Evolutionary conservation across 2,888 invertebrate genomes (phyloP), one percentile per base, ranked within the genome.

Genomic region (Hydropsyche betteni): DNA sequence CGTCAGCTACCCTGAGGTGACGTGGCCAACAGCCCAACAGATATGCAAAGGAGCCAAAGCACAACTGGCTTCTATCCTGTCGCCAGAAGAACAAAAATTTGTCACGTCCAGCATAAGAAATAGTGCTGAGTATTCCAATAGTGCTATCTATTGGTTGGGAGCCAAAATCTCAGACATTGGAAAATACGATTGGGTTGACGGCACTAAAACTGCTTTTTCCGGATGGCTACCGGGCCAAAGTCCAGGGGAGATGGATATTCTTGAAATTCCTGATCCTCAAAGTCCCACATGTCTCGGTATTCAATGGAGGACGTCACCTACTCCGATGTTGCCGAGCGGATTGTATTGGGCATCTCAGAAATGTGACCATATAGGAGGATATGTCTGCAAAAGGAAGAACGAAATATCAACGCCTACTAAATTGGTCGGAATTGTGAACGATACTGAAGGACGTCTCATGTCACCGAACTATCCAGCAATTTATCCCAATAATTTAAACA

Each of bases 101-200:
- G 87, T 94, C 24, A 90, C 91, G 5, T 85, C 90, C 12, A 91
- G 90, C 78, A 91, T 94, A 76, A 86, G 93, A 58, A 90, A 90
- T 82, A 90, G 90, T 81, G 87, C 88, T 69, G 93, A 93, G 80
- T 93, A 93, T 84, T 89, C 91, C 82, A 91, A 92, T 77, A 91
- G 91, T 78, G 87, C 91, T 2, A 87, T 92, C 75, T 93, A 93
- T 85, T 94, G 93, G 94, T 86, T 93, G 24, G 93, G 93, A 0
- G 92, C 90, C 2, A 86, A 84, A 80, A 82, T 88, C 50, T 84
- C 85, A 74, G 82, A 83, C 75, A 81, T 82, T 36, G 84, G 85
- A 69, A 85, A 85, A 73, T 90, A 88, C 85, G 83, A 85, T 78
- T 94, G 94, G 94, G 85, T 88, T 12, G 93, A 93, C 83, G 90